phyloP scores from a whole-genome alignment of 2,797 vertebrate genomes.

The Selene dorsalis region DNA sequence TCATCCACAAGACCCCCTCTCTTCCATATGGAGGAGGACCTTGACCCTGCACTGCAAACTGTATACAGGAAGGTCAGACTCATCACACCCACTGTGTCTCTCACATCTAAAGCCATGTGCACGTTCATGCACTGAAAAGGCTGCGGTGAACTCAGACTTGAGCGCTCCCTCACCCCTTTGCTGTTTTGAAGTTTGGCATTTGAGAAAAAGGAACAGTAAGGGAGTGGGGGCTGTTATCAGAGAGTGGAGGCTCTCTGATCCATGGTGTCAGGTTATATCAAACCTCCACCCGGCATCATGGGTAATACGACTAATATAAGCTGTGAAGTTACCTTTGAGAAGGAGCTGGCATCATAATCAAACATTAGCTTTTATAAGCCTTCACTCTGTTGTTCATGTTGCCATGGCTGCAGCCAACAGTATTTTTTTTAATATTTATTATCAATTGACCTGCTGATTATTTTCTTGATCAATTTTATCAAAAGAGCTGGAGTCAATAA shows the following conservation, averaged over 20 bases:
- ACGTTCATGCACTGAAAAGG: background rate
- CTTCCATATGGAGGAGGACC: constrained; percentile 83
- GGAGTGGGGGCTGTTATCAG: background rate
- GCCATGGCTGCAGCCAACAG: no score
- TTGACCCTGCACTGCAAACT: constrained; percentile 87
- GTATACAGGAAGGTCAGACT: constrained; percentile 89
- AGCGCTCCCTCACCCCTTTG: constrained; percentile 1
- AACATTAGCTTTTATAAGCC: background rate
- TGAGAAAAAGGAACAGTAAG: constrained; percentile 19
- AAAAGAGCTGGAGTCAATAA: no score
- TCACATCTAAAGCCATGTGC: constrained; percentile 1
- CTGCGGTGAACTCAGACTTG: background rate
- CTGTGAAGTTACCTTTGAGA: background rate
- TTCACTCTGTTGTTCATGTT: background rate
- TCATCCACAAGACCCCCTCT: constrained; percentile 88
- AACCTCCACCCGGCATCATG: constrained; percentile 2
- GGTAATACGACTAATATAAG: background rate
- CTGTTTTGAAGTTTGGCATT: constrained; percentile 35
- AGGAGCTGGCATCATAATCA: background rate
- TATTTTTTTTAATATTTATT: background rate
- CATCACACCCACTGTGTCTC: background rate
- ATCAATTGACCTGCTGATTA: background rate
- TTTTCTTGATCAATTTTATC: no score
- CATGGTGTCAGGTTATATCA: constrained; percentile 19
- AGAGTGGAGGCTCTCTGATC: constrained; percentile 21